A percentile compares a stretch with the other conserved stretches of the same genome.
Evolutionary conservation across 2,888 invertebrate genomes (phyloP).

Genomic region (Patella caerulea): DNA sequence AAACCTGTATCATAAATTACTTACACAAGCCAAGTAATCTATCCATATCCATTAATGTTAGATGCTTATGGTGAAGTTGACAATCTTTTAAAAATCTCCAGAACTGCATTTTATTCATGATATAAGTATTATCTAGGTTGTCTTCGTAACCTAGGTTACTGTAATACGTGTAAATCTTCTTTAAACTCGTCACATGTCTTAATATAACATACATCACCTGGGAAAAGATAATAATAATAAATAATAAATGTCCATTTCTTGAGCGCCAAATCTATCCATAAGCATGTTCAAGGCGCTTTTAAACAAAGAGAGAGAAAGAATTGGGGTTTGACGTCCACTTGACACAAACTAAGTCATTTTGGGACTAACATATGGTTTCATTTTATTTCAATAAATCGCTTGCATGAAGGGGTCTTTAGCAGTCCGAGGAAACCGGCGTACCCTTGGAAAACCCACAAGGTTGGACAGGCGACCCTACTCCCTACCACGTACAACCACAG

Average conservation of each 20-base stretch:
- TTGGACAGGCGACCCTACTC: too few species aligned
- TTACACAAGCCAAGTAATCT: constrained; percentile 57
- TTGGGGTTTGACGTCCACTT: too few species aligned
- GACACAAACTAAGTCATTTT: too few species aligned
- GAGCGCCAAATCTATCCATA: too few species aligned
- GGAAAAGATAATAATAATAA: not conserved
- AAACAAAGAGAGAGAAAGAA: too few species aligned
- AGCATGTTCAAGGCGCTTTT: not conserved
- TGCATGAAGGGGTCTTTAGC: too few species aligned
- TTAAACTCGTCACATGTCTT: constrained; percentile 66
- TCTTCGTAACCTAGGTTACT: constrained; percentile 67
- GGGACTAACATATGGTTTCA: too few species aligned
- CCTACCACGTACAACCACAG: too few species aligned
- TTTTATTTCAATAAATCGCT: too few species aligned
- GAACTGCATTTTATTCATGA: constrained; percentile 71
- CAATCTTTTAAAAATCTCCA: constrained; percentile 72
- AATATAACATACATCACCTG: constrained; percentile 68
- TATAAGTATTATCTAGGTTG: constrained; percentile 70
- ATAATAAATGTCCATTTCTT: not conserved
- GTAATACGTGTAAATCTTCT: constrained; percentile 68
- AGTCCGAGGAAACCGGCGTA: too few species aligned
- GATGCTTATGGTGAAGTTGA: constrained; percentile 62
- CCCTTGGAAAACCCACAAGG: too few species aligned
- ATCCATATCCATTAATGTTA: constrained; percentile 69
- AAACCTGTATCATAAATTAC: constrained; percentile 10